phyloP scores from a whole-genome alignment of 2,113 vertebrate species.

The Strix uralensis region DNA sequence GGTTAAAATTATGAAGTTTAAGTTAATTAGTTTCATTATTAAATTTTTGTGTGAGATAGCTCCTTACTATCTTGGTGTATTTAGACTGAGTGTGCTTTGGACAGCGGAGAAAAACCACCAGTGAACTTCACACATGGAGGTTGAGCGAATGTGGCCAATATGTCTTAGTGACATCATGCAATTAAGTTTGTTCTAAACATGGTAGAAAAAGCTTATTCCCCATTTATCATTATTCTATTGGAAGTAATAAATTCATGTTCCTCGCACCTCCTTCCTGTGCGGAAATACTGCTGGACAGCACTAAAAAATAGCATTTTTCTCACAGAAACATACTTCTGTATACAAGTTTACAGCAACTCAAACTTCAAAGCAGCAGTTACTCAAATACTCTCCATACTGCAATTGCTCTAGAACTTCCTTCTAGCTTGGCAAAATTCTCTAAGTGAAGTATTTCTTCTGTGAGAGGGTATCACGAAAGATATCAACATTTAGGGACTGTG shows the following conservation, averaged over 20 bases:
- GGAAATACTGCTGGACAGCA: background rate
- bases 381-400: background rate
- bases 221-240: background rate
- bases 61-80: background rate
- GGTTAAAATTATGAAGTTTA: background rate
- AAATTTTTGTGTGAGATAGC: background rate
- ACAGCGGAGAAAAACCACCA: background rate
- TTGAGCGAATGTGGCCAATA: background rate
- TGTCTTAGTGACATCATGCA: background rate
- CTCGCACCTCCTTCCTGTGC: background rate
- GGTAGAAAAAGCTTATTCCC: background rate
- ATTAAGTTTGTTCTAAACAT: background rate
- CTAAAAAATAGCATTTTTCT: background rate
- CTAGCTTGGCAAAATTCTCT: background rate
- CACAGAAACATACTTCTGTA: background rate
- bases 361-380: background rate
- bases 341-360: background rate
- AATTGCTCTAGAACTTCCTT: background rate
- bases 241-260: background rate
- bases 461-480: background rate
- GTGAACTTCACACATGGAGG: background rate
- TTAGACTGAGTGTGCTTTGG: background rate
- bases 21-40: background rate
- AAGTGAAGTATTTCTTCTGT: background rate
- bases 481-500: background rate